Evolutionary conservation across 1,140 invertebrate genomes (phyloP).

Genomic region (Dreissena polymorpha): DNA sequence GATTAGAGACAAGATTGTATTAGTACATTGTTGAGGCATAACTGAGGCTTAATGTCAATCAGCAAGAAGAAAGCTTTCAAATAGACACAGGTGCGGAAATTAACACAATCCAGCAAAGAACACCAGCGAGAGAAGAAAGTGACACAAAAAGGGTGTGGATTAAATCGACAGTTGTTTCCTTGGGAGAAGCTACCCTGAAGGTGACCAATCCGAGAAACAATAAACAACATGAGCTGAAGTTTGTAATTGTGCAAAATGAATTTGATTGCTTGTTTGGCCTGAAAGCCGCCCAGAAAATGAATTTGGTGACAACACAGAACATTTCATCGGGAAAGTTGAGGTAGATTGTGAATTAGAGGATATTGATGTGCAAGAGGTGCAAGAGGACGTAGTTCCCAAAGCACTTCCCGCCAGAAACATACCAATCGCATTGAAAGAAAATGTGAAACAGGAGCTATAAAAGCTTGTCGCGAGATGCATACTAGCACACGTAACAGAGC

Average conservation of each 20-base stretch:
- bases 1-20: too few species aligned
- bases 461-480: conserved; percentile 3
- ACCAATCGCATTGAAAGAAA: conserved; percentile 12
- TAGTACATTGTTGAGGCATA: not conserved
- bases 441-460: conserved; percentile 28
- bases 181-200: conserved; percentile 14
- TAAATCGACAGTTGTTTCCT: conserved; percentile 12
- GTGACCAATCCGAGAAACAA: conserved; percentile 17
- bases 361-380: conserved; percentile 5
- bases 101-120: conserved; percentile 9
- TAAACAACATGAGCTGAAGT: conserved; percentile 8
- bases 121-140: conserved; percentile 6
- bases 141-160: conserved; percentile 13
- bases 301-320: conserved; percentile 17
- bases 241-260: conserved; percentile 2
- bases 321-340: conserved; percentile 27
- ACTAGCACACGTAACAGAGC: conserved; percentile 57
- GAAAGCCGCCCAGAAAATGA: conserved; percentile 7
- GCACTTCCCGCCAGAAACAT: conserved; percentile 24
- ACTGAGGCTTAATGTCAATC: conserved; percentile 21
- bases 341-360: conserved; percentile 3
- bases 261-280: not conserved
- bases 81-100: conserved; percentile 28
- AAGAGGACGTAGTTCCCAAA: not conserved
- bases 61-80: conserved; percentile 25